phyloP scores from a whole-genome alignment of 2,797 vertebrate genomes.

The Danio jaintianensis region DNA sequence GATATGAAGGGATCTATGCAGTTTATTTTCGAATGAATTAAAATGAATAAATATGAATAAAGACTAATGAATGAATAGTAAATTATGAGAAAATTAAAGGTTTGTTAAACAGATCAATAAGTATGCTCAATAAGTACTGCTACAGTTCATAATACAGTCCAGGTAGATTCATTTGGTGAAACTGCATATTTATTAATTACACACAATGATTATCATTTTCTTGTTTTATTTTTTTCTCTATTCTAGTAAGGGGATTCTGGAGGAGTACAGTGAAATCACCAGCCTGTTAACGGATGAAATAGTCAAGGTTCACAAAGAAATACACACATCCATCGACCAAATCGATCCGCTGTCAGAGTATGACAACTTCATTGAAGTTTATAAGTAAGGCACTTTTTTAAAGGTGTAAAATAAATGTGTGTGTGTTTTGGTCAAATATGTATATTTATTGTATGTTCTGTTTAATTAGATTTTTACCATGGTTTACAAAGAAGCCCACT shows the following conservation, averaged over 20 bases:
- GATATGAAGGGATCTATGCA: background rate
- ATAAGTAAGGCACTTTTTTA: constrained; percentile 78
- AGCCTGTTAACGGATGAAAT: constrained; percentile 94
- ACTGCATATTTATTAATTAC: background rate
- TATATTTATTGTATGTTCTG: too few relatives aligned
- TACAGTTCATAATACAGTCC: background rate
- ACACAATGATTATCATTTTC: background rate
- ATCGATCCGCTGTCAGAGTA: constrained; percentile 93
- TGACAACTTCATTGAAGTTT: constrained; percentile 90
- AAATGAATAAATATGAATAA: too few relatives aligned
- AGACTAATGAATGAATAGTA: background rate
- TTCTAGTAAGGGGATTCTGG: constrained; percentile 89
- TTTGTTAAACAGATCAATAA: background rate
- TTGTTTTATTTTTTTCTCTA: constrained; percentile 7
- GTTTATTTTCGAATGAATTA: too few relatives aligned
- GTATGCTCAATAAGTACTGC: background rate
- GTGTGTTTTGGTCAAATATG: too few relatives aligned
- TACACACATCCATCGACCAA: constrained; percentile 88
- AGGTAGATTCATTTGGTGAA: background rate
- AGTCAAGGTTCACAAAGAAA: constrained; percentile 93
- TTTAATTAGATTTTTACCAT: too few relatives aligned
- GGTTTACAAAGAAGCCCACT: too few relatives aligned
- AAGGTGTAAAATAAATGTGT: background rate
- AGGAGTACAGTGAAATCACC: constrained; percentile 96
- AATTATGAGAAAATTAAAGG: background rate